Conservation (phyloP, 2,888 invertebrate species). For the Torymus auratus region DNA sequence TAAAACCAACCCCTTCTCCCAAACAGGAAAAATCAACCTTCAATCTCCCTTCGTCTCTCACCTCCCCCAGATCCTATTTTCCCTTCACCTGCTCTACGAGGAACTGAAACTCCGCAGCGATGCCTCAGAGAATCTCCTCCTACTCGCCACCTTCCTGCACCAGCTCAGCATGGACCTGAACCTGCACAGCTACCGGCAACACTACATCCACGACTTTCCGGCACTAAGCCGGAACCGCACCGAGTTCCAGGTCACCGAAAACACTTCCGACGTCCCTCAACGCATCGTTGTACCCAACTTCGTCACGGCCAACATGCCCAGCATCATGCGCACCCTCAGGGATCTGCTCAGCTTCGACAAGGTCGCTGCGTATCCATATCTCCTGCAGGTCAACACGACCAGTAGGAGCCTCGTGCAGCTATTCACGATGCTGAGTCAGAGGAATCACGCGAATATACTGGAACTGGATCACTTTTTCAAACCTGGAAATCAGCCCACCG, state of each 20-base stretch:
- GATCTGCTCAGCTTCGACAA: constrained; percentile 80
- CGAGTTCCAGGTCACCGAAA: constrained; percentile 20
- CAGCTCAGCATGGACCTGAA: constrained; percentile 88
- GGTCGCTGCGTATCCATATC: constrained; percentile 83
- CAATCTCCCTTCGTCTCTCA: constrained; percentile 85
- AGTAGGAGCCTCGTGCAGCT: constrained; percentile 88
- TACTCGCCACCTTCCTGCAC: constrained; percentile 85
- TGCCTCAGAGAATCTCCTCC: constrained; percentile 82
- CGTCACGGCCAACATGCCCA: constrained; percentile 82
- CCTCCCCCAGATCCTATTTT: constrained; percentile 86
- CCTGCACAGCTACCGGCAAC: constrained; percentile 83
- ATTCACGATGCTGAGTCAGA: constrained; percentile 71
- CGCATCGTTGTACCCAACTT: constrained; percentile 80
- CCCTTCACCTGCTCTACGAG: constrained; percentile 93
- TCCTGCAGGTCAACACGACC: constrained; percentile 85
- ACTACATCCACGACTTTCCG: constrained; percentile 93
- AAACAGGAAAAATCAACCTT: constrained; percentile 78
- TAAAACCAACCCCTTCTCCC: constrained; percentile 56
- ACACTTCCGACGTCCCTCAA: constrained; percentile 78
- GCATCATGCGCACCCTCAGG: constrained; percentile 85
- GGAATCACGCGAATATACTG: constrained; percentile 54
- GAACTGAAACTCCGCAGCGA: constrained; percentile 90
- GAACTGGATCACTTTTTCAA: constrained; percentile 55
- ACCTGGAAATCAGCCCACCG: not conserved
- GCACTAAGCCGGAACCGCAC: constrained; percentile 76